Conservation (phyloP, 1,140 invertebrate genomes). For the Leptestheria dahalacensis region DNA sequence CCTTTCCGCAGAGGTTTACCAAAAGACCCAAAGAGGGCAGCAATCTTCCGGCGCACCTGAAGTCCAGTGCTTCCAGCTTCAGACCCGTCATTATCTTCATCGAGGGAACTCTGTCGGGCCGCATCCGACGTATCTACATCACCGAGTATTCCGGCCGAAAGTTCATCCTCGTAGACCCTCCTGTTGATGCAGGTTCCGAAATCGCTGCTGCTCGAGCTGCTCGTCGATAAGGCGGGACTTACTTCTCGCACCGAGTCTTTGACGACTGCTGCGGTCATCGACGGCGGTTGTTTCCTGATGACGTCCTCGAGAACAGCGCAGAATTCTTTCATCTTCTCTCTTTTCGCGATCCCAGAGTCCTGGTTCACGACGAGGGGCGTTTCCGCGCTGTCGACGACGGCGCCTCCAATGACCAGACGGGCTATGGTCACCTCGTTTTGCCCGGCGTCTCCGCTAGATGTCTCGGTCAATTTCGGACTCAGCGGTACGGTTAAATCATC, state of each 20-base stretch:
- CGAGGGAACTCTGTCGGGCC: conserved; percentile 16
- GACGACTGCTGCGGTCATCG: neutral
- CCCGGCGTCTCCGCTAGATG: neutral
- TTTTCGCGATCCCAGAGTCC: neutral
- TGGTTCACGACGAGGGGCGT: neutral
- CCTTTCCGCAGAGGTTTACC: conserved; percentile 2
- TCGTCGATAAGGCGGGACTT: conserved; percentile 5
- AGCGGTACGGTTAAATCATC: conserved; percentile 12
- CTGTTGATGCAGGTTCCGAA: neutral
- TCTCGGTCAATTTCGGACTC: neutral
- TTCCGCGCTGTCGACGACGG: conserved; percentile 1
- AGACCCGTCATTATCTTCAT: conserved; percentile 13
- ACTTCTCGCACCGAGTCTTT: neutral
- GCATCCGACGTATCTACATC: conserved; percentile 24
- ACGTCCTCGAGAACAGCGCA: conserved; percentile 11
- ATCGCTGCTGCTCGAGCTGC: conserved; percentile 1
- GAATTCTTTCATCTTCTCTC: conserved; percentile 12
- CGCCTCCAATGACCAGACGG: conserved; percentile 14
- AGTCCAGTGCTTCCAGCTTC: conserved; percentile 13
- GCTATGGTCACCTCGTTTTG: neutral
- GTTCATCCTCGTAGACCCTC: conserved; percentile 20
- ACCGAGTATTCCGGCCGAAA: conserved; percentile 22
- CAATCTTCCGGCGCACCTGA: neutral
- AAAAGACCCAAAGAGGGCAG: conserved; percentile 13
- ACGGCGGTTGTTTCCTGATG: neutral